phyloP scores from a whole-genome alignment of 2,113 vertebrate species.

The Phasianus colchicus region DNA sequence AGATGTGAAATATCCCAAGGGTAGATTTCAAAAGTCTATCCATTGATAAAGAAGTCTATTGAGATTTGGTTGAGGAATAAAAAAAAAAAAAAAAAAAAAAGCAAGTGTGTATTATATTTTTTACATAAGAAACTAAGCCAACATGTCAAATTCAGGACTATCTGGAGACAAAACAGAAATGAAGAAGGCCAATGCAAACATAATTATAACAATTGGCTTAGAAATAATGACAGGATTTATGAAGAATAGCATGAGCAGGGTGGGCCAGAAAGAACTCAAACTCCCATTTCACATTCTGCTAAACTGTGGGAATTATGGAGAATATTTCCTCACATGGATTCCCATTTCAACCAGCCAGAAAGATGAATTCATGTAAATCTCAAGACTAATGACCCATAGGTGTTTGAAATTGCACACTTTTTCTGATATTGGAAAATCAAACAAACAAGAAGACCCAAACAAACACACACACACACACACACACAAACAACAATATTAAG shows the following conservation, averaged over 20 bases:
- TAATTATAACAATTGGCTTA: slow-evolving; percentile 77
- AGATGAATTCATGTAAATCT: slow-evolving; percentile 17
- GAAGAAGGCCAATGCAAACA: slow-evolving; percentile 79
- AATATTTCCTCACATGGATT: slow-evolving; percentile 36
- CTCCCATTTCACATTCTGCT: slow-evolving; percentile 60
- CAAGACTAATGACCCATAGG: neutral
- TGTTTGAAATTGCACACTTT: neutral
- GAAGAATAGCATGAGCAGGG: slow-evolving; percentile 50
- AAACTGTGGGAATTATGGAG: slow-evolving; percentile 46
- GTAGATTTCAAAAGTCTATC: slow-evolving; percentile 38
- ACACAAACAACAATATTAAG: neutral
- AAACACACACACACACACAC: neutral
- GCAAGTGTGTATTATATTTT: slow-evolving; percentile 40
- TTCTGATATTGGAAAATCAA: neutral
- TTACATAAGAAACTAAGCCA: slow-evolving; percentile 69
- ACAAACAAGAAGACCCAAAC: neutral
- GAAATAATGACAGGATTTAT: slow-evolving; percentile 77
- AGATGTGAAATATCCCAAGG: slow-evolving; percentile 48
- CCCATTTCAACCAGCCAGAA: slow-evolving; percentile 19
- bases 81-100: neutral
- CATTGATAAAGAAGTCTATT: slow-evolving; percentile 62
- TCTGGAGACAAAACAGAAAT: slow-evolving; percentile 73
- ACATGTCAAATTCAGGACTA: slow-evolving; percentile 58
- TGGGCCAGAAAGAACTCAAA: slow-evolving; percentile 49
- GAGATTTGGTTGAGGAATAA: slow-evolving; percentile 56